Percentiles rank a stretch among this genome's conserved stretches.
Evolutionary conservation across 2,888 invertebrate species (phyloP).

Genomic region (Prosapia bicincta): DNA sequence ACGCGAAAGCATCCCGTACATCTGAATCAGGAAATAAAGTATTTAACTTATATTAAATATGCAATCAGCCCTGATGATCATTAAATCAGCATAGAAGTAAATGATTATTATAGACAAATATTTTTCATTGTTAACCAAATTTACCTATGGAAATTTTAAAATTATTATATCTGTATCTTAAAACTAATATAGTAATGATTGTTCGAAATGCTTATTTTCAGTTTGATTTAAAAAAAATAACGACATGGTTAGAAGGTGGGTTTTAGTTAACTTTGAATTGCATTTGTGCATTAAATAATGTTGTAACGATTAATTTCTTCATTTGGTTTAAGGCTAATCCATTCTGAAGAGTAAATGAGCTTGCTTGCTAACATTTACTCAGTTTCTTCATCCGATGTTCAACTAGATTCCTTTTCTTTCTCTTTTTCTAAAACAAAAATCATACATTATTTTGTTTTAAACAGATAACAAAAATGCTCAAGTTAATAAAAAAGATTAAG

Average conservation of each 20-base stretch:
- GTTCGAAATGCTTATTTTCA: background rate
- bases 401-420: background rate
- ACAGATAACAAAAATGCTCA: too few species aligned
- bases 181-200: background rate
- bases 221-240: background rate
- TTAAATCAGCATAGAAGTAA: background rate
- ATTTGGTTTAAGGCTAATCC: conserved; percentile 2
- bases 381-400: background rate
- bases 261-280: background rate
- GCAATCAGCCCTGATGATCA: background rate
- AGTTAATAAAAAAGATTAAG: too few species aligned
- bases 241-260: background rate
- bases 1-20: background rate
- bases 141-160: background rate
- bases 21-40: background rate
- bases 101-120: background rate
- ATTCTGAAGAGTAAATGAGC: background rate
- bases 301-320: background rate
- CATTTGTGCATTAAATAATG: background rate
- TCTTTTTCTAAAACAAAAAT: background rate
- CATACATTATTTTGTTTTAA: too few species aligned
- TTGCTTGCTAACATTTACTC: background rate
- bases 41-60: background rate
- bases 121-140: background rate
- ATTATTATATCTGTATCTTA: background rate